Evolutionary conservation across 2,888 invertebrate species (phyloP).

Genomic region (Aleiodes alternator): DNA sequence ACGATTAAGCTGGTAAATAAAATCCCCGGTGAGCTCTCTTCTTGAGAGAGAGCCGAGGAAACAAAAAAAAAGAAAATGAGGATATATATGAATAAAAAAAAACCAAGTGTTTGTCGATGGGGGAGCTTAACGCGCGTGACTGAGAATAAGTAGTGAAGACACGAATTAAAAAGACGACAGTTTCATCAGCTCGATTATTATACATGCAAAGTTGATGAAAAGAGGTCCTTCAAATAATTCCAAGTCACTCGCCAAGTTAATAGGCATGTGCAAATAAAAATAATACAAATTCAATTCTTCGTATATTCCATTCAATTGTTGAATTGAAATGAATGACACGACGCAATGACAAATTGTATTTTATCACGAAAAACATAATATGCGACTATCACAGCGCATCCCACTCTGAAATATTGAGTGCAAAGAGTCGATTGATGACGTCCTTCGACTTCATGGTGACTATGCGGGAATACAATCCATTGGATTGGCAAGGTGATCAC

Average conservation of each 20-base stretch:
- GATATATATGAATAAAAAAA: constrained; percentile 16
- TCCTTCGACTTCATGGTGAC: constrained; percentile 46
- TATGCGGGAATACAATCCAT: constrained; percentile 49
- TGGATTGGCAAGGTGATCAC: constrained; percentile 50
- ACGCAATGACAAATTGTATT: constrained; percentile 36
- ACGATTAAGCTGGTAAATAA: constrained; percentile 58
- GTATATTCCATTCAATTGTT: constrained; percentile 12
- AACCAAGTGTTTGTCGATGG: constrained; percentile 21
- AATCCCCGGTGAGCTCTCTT: constrained; percentile 54
- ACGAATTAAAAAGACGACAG: neutral
- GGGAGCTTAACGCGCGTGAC: constrained; percentile 38
- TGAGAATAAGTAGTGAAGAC: constrained; percentile 37
- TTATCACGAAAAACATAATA: constrained; percentile 38
- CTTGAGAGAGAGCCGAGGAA: constrained; percentile 34
- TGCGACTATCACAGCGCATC: constrained; percentile 24
- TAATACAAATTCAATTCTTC: too few species aligned
- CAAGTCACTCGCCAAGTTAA: too few species aligned
- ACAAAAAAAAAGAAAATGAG: constrained; percentile 28
- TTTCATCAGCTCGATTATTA: too few species aligned
- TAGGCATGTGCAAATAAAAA: too few species aligned
- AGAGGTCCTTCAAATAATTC: neutral
- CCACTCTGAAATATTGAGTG: constrained; percentile 43
- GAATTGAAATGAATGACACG: constrained; percentile 33
- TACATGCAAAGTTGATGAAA: neutral
- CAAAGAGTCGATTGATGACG: constrained; percentile 45